phyloP scores from a whole-genome alignment of 2,888 invertebrate species.

The Mythimna impura region DNA sequence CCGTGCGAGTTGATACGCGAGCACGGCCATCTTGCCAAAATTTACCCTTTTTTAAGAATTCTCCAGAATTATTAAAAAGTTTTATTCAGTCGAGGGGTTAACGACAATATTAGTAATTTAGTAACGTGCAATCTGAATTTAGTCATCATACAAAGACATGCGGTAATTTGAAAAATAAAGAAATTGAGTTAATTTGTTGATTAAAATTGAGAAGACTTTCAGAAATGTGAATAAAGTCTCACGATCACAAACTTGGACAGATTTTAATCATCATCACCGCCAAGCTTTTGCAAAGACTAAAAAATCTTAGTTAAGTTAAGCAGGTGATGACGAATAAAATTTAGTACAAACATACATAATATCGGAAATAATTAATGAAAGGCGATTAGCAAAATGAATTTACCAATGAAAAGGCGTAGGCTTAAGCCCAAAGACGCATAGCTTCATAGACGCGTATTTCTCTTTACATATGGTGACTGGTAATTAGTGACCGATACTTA shows the following conservation, averaged over 20 bases:
- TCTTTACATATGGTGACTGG: too few species aligned
- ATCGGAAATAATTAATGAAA: slow-evolving; percentile 12
- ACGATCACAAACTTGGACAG: slow-evolving; percentile 7
- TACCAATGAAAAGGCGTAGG: slow-evolving; percentile 4
- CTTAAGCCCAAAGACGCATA: not conserved
- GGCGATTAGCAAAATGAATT: slow-evolving; percentile 25
- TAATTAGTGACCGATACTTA: too few species aligned
- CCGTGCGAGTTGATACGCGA: not conserved
- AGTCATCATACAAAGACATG: slow-evolving; percentile 10
- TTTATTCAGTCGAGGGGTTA: not conserved
- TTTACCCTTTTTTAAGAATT: too few species aligned
- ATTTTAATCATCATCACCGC: slow-evolving; percentile 18
- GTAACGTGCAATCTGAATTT: slow-evolving; percentile 25
- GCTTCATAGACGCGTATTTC: too few species aligned
- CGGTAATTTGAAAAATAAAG: slow-evolving; percentile 13
- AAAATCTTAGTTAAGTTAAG: not conserved
- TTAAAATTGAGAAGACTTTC: slow-evolving; percentile 16
- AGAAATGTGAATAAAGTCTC: slow-evolving; percentile 5
- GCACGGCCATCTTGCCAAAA: not conserved
- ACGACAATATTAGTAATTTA: slow-evolving; percentile 34
- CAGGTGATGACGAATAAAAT: slow-evolving; percentile 6
- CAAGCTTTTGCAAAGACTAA: not conserved
- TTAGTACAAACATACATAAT: slow-evolving; percentile 26
- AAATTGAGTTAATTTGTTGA: not conserved
- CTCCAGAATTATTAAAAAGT: not conserved